Evolutionary conservation across 1,140 invertebrate species (phyloP).

Genomic region (Pygmarrhopalites habei): DNA sequence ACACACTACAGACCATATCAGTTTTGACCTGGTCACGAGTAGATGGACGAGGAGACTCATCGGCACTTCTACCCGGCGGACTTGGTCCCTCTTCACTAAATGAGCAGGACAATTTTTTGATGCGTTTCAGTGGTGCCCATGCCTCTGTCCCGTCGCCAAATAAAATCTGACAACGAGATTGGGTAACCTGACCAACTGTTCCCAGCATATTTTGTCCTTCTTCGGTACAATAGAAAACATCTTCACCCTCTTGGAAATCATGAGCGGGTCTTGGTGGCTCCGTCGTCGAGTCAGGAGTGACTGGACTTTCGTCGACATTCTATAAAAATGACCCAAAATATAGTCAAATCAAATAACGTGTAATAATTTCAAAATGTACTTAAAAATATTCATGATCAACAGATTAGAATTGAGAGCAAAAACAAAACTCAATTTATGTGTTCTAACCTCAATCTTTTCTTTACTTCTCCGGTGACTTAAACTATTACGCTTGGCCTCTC

Average conservation of each 20-base stretch:
- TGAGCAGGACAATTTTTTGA: conserved; percentile 22
- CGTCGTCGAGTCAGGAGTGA: conserved; percentile 30
- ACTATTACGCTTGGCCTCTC: too few species aligned
- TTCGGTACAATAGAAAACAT: conserved; percentile 30
- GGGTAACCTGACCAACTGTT: conserved; percentile 23
- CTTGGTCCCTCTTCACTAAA: conserved; percentile 11
- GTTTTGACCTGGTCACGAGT: neutral
- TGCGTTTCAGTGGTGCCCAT: conserved; percentile 21
- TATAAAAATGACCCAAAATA: too few species aligned
- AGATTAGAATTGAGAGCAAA: too few species aligned
- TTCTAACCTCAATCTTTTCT: too few species aligned
- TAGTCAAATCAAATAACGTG: too few species aligned
- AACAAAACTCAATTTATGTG: too few species aligned
- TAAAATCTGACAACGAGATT: conserved; percentile 15
- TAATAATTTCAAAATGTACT: too few species aligned
- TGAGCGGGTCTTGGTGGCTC: conserved; percentile 22
- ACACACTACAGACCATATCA: neutral
- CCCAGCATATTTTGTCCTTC: conserved; percentile 25
- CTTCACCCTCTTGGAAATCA: conserved; percentile 30
- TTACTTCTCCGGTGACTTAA: too few species aligned
- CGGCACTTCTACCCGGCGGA: neutral
- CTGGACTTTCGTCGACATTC: conserved; percentile 10
- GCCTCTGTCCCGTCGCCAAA: conserved; percentile 31
- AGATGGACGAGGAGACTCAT: neutral
- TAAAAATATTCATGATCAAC: too few species aligned